These are phyloP conservation scores for Agrotis puta DNA, from an alignment of 2,888 invertebrate species.

Conservation along the genomic window DNA sequence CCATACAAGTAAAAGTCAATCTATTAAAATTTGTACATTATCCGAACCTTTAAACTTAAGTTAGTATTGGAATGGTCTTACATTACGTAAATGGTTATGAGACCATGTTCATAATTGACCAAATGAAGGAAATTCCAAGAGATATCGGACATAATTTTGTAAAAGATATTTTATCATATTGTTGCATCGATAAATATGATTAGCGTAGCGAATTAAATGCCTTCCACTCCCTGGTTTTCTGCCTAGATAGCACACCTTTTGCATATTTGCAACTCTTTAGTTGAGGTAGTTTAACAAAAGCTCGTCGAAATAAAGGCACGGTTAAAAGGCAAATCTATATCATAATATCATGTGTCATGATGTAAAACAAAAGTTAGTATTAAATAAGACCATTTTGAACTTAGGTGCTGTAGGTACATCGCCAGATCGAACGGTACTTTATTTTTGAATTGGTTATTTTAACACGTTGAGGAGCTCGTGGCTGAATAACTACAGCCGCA, in stretches of 20 bases:
- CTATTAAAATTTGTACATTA: conserved; percentile 22
- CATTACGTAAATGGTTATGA: conserved; percentile 16
- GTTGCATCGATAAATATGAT: conserved; percentile 36
- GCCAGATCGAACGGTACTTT: no score
- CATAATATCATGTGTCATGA: no score
- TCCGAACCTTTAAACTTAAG: conserved; percentile 25
- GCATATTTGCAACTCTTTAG: conserved; percentile 9
- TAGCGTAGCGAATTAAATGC: conserved; percentile 5
- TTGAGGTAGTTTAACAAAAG: neutral
- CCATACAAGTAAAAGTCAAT: conserved; percentile 57
- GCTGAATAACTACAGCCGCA: no score
- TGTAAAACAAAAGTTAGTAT: no score
- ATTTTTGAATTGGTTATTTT: no score
- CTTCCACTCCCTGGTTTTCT: conserved; percentile 14
- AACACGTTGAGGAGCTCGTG: no score
- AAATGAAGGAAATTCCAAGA: conserved; percentile 12
- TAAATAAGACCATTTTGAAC: no score
- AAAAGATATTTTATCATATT: conserved; percentile 17
- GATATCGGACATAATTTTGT: conserved; percentile 8
- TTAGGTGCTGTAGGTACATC: no score
- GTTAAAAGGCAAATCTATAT: no score
- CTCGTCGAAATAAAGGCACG: no score
- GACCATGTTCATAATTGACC: conserved; percentile 16
- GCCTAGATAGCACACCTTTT: conserved; percentile 4
- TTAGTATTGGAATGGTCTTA: conserved; percentile 17